Evolutionary conservation across 2,113 vertebrate genomes (phyloP), one percentile per base, ranked within the genome.

Genomic region (Mixornis gularis): DNA sequence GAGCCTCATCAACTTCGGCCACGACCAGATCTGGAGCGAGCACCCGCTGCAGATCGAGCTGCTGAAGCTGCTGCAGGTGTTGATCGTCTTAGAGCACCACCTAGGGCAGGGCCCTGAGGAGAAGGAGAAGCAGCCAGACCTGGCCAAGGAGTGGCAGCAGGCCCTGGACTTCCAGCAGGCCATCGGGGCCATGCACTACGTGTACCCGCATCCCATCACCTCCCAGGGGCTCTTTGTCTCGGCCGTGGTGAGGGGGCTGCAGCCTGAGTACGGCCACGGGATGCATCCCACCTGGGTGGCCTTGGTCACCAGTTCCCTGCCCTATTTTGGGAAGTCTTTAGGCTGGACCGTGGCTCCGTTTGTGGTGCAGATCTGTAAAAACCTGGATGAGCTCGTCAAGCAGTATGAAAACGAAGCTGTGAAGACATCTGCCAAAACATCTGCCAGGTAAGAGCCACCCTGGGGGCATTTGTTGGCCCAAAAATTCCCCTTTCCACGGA

Each of bases 221-320:
- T 98, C 99, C 5, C 99, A 99, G 91, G 99, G 99, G 2, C 97
- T 99, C 92, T 99, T 99, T 49, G 99, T 99, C 25, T 98, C 98
- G 0, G 99, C 99, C 0, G 99, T 99, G 55, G 98, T 98, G 29
- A 95, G 98, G 52, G 98, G 99, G 24, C 96, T 99, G 81, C 98
- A 99, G 92, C 98, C 99, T 0, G 98, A 98, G 86, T 99, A 99
- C 0, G 98, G 99, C 65, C 98, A 98, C 0, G 97, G 98, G 40
- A 99, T 99, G 99, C 99, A 99, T 93, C 98, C 99, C 7, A 97
- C 98, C 29, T 99, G 99, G 99, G 99, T 99, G 53, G 97, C 97
- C 12, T 95, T 99, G 92, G 98, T 99, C 93, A 98, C 98, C 1
- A 95, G 97, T 12, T 98, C 98, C 29, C 95, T 99, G 91, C 99